phyloP scores from a whole-genome alignment of 1,140 invertebrate species.

The Mercenaria mercenaria region DNA sequence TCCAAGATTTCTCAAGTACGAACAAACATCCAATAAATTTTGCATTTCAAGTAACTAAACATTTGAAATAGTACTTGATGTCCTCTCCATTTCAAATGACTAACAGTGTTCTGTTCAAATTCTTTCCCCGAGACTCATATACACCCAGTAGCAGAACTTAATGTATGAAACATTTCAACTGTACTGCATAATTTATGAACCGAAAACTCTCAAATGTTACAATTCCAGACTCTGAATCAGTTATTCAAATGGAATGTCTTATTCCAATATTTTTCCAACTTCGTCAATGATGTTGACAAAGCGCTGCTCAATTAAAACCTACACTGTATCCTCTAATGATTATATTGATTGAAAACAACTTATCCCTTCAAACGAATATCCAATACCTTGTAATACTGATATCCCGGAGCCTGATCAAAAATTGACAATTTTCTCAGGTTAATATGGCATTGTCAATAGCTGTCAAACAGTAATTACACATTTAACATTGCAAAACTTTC shows the following conservation, averaged over 20 bases:
- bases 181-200: background rate
- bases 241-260: background rate
- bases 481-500: background rate
- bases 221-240: background rate
- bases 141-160: too few species aligned
- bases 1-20: background rate
- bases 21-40: conserved; percentile 7
- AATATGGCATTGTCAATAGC: background rate
- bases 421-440: background rate
- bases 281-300: background rate
- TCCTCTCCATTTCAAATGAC: background rate
- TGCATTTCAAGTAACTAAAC: background rate
- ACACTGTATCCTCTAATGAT: background rate
- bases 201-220: background rate
- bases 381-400: background rate
- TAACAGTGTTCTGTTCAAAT: background rate
- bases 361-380: background rate
- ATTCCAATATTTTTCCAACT: background rate
- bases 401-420: background rate
- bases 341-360: background rate
- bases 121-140: too few species aligned
- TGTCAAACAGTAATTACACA: background rate
- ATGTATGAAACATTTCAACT: too few species aligned
- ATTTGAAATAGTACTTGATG: background rate
- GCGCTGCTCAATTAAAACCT: background rate